These are phyloP conservation scores for Trachymyrmex cornetzi DNA, from an alignment of 1,140 invertebrate species.

Conservation along the genomic window DNA sequence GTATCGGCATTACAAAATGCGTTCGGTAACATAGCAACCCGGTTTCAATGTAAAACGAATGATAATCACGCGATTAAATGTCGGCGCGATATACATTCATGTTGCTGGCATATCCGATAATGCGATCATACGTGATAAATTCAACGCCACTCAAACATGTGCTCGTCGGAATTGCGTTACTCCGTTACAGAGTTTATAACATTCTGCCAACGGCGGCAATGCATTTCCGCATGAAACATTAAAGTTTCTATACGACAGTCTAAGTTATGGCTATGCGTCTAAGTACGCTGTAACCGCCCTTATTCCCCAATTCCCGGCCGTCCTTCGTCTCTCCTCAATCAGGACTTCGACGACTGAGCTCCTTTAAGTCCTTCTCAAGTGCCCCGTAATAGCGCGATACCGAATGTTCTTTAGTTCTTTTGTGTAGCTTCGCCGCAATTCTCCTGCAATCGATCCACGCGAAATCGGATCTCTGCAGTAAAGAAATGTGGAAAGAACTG, in stretches of 20 bases:
- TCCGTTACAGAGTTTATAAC: constrained; percentile 46
- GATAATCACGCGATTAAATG: constrained; percentile 59
- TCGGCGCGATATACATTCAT: constrained; percentile 8
- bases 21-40: constrained; percentile 39
- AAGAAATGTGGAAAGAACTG: neutral
- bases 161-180: constrained; percentile 46
- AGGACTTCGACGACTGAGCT: constrained; percentile 48
- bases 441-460: constrained; percentile 31
- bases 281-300: constrained; percentile 5
- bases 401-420: constrained; percentile 44
- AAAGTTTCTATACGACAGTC: constrained; percentile 56
- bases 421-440: constrained; percentile 34
- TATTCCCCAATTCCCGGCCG: constrained; percentile 53
- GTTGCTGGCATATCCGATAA: constrained; percentile 39
- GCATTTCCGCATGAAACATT: constrained; percentile 27
- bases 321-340: constrained; percentile 29
- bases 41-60: constrained; percentile 37
- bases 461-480: constrained; percentile 30
- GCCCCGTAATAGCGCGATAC: neutral
- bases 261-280: constrained; percentile 27
- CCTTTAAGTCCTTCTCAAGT: constrained; percentile 37
- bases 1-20: constrained; percentile 24
- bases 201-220: neutral
- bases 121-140: constrained; percentile 58
- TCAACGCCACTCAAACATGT: constrained; percentile 52